Evolutionary conservation across 2,797 vertebrate genomes (phyloP).

Genomic region (Xiphorhynchus erythropygius): DNA sequence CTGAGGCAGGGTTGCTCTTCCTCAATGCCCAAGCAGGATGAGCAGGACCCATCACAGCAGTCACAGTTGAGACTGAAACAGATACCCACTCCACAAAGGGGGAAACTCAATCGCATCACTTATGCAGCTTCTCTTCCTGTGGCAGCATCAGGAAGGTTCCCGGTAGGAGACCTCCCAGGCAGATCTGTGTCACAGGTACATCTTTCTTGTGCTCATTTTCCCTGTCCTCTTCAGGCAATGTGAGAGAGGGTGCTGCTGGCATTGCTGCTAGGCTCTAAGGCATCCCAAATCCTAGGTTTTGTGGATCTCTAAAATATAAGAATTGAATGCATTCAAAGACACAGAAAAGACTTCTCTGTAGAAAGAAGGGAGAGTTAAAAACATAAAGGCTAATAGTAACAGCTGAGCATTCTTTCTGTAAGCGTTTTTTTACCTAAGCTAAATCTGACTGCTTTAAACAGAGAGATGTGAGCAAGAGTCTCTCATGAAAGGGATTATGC

Average conservation of each 20-base stretch:
- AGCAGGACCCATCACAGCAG: accelerated
- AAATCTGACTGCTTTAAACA: neutral
- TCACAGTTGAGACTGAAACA: neutral
- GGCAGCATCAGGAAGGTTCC: neutral
- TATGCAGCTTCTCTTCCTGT: neutral
- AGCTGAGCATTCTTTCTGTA: neutral
- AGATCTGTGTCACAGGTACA: neutral
- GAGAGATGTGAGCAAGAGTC: neutral
- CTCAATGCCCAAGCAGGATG: accelerated
- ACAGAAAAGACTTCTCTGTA: neutral
- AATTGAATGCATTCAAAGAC: neutral
- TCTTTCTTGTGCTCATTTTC: neutral
- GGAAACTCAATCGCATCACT: neutral
- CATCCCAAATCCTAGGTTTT: neutral
- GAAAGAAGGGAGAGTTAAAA: neutral
- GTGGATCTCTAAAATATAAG: neutral
- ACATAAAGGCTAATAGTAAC: neutral
- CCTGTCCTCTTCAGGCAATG: neutral
- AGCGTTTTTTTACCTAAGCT: neutral
- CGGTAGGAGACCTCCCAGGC: neutral
- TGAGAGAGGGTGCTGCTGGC: neutral
- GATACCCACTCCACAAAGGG: neutral
- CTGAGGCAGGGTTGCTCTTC: neutral
- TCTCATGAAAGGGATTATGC: neutral
- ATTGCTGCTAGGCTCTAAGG: neutral